These are phyloP conservation scores for Dermolepida albohirtum DNA, from an alignment of 2,888 invertebrate species.

Conservation along the genomic window DNA sequence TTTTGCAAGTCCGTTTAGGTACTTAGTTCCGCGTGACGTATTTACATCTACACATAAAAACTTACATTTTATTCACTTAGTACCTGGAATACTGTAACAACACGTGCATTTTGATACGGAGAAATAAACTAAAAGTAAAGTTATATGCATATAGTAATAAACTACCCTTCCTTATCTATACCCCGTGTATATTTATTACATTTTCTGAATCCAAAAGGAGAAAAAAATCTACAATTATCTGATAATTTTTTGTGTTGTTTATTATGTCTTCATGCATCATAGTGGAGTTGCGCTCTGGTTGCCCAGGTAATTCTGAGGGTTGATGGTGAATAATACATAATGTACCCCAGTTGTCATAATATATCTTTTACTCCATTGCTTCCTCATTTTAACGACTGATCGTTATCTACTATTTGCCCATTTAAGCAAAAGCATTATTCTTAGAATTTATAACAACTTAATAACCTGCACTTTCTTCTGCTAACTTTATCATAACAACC, in stretches of 20 bases:
- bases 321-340: slow-evolving; percentile 50
- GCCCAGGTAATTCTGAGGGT: slow-evolving; percentile 31
- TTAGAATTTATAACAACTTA: slow-evolving; percentile 46
- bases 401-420: slow-evolving; percentile 58
- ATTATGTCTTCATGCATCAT: slow-evolving; percentile 13
- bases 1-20: too few species aligned
- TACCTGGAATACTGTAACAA: too few species aligned
- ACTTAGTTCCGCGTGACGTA: too few species aligned
- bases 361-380: slow-evolving; percentile 57
- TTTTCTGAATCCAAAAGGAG: slow-evolving; percentile 16
- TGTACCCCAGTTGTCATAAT: slow-evolving; percentile 54
- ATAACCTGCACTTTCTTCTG: slow-evolving; percentile 26
- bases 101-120: too few species aligned
- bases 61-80: too few species aligned
- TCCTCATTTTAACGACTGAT: slow-evolving; percentile 60
- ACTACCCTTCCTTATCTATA: slow-evolving; percentile 24
- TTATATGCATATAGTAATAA: slow-evolving; percentile 23
- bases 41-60: too few species aligned
- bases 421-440: slow-evolving; percentile 56
- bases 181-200: slow-evolving; percentile 23
- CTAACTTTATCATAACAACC: slow-evolving; percentile 2
- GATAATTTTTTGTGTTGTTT: slow-evolving; percentile 36
- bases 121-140: slow-evolving; percentile 3
- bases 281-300: not conserved
- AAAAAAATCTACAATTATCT: slow-evolving; percentile 31